Percentiles rank a stretch among this genome's conserved stretches.
These are phyloP conservation scores for Mamestra brassicae DNA, from an alignment of 2,888 invertebrate genomes.

Conservation along the genomic window DNA sequence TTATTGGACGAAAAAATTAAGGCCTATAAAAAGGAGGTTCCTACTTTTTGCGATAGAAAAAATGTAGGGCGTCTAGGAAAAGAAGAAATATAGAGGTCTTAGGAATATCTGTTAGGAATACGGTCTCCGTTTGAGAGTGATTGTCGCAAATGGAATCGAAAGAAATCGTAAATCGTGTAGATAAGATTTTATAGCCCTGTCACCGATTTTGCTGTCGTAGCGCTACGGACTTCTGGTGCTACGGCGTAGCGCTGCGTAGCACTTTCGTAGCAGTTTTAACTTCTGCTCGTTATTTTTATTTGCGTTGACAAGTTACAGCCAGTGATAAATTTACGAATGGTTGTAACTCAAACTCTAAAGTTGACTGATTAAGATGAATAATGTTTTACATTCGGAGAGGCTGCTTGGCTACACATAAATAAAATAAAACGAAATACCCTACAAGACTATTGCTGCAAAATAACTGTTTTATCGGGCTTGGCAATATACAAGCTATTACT, in stretches of 20 bases:
- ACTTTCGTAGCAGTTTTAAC: conserved; percentile 10
- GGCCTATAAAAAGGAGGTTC: conserved; percentile 13
- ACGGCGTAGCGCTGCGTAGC: conserved; percentile 47
- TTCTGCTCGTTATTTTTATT: conserved; percentile 28
- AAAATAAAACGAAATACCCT: background rate
- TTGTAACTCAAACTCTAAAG: conserved; percentile 9
- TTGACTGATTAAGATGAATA: conserved; percentile 8
- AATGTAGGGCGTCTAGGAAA: conserved; percentile 15
- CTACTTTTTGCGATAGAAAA: conserved; percentile 15
- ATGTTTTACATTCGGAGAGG: background rate
- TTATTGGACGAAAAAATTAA: conserved; percentile 43
- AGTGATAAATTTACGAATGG: conserved; percentile 13
- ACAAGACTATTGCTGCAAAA: background rate
- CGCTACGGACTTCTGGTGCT: conserved; percentile 32
- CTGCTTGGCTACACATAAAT: background rate
- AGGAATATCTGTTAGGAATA: conserved; percentile 35
- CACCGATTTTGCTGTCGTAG: conserved; percentile 17
- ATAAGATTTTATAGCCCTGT: conserved; percentile 49
- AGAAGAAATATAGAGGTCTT: conserved; percentile 37
- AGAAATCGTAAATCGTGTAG: conserved; percentile 46
- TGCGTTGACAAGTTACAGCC: background rate
- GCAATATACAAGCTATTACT: no score
- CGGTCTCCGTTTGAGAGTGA: conserved; percentile 31
- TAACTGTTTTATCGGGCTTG: background rate
- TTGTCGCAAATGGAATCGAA: conserved; percentile 50